Evolutionary conservation across 2,888 invertebrate genomes (phyloP).

Genomic region (Deilephila porcellus): DNA sequence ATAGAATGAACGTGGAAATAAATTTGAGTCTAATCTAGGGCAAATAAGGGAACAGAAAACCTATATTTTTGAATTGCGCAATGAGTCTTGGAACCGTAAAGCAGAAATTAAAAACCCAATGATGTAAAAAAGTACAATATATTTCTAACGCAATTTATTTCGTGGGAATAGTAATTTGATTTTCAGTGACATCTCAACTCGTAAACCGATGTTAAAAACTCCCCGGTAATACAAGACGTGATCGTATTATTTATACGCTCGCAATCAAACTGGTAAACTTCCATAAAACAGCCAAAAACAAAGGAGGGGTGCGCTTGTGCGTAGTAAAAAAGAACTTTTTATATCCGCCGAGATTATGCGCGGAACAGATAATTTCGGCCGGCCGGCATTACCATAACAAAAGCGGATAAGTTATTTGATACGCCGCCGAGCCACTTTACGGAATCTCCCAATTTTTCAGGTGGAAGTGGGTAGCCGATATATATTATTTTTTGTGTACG

Average conservation of each 20-base stretch:
- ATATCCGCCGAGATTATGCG: constrained; percentile 67
- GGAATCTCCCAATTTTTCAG: constrained; percentile 68
- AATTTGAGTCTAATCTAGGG: no score
- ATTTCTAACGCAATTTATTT: no score
- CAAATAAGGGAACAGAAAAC: no score
- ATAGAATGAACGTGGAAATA: no score
- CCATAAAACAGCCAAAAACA: constrained; percentile 21
- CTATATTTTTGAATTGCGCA: no score
- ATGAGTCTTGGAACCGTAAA: no score
- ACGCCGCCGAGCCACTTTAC: constrained; percentile 58
- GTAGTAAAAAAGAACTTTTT: constrained; percentile 37
- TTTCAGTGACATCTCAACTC: background rate
- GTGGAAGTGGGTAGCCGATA: constrained; percentile 63
- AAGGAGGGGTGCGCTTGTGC: background rate
- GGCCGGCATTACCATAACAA: constrained; percentile 76
- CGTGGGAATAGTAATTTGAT: background rate
- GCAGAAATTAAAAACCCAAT: no score
- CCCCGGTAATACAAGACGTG: constrained; percentile 19
- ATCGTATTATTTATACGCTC: constrained; percentile 19
- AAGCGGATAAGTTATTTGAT: constrained; percentile 77
- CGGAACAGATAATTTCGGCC: constrained; percentile 69
- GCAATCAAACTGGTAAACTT: constrained; percentile 41
- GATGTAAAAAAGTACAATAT: no score
- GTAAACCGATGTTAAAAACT: background rate
- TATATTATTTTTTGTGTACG: constrained; percentile 47